Percentiles rank a stretch among this genome's conserved stretches.
These are phyloP conservation scores for Nomada flava DNA, from an alignment of 2,888 invertebrate genomes.

Conservation along the genomic window DNA sequence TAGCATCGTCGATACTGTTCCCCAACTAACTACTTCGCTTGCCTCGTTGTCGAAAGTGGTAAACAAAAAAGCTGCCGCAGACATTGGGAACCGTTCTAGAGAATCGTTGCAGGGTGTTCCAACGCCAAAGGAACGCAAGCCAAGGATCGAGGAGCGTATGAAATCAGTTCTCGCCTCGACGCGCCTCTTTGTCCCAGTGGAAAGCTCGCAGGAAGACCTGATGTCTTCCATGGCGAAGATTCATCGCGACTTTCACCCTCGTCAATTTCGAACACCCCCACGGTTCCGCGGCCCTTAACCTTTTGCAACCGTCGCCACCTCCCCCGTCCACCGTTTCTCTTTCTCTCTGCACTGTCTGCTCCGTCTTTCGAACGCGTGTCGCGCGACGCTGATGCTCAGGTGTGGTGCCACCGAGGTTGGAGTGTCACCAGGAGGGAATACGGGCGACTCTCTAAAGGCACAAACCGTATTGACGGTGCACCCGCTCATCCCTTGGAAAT, in stretches of 20 bases:
- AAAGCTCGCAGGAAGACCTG: conserved; percentile 23
- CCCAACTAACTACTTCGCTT: too few species aligned
- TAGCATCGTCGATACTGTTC: too few species aligned
- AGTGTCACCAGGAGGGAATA: conserved; percentile 30
- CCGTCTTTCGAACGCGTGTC: background rate
- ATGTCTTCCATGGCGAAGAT: conserved; percentile 30
- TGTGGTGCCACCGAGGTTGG: conserved; percentile 41
- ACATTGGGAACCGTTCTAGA: too few species aligned
- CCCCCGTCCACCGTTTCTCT: background rate
- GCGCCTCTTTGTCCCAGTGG: conserved; percentile 39
- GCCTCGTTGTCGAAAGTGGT: too few species aligned
- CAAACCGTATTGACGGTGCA: conserved; percentile 35
- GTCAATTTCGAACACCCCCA: conserved; percentile 29
- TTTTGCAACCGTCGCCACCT: conserved; percentile 33
- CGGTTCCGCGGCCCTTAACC: conserved; percentile 55
- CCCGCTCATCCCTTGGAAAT: conserved; percentile 14
- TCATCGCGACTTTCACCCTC: conserved; percentile 50
- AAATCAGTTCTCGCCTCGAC: conserved; percentile 39
- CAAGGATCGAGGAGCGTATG: conserved; percentile 21
- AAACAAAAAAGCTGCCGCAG: too few species aligned
- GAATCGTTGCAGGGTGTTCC: too few species aligned
- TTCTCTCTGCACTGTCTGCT: background rate
- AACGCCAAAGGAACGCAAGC: conserved; percentile 12
- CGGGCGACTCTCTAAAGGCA: conserved; percentile 30
- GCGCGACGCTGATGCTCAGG: conserved; percentile 51